Base-by-base conservation (phyloP, 2,888 invertebrate genomes). In the Achlya flavicornis region DNA sequence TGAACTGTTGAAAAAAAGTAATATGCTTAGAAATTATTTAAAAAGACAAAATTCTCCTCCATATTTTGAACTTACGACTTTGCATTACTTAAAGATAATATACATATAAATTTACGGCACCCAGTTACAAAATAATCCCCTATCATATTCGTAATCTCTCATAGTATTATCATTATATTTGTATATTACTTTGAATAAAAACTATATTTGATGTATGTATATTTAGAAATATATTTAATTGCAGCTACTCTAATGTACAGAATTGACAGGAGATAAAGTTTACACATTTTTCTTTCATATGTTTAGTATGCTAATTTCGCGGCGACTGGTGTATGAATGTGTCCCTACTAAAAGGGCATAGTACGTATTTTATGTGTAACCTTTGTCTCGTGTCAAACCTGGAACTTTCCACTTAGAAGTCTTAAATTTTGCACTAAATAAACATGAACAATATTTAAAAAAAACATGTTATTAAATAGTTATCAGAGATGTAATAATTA, bases 111-210 rank as follows among this genome's bases (percentile, higher is more conserved):
- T 14, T 43, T 43, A 14, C n/a, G 5, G 46, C 7, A 46, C n/a
- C 4, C 1, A 53, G 8, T 16, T 16, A 19, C 8, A 53, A 53
- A 53, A 53, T 16, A 10, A 53, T 53, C 1, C 10, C 10, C 53
- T 53, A n/a, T 16, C 16, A 48, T 53, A 19, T 4, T 48, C 19
- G 4, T n/a, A 19, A 53, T 53, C 19, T 53, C 53, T n/a, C 19
- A 16, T 53, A 19, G 8, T 48, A 53, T 46, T 46, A 46, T 16
- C 4, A n/a, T 48, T 48, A 48, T 48, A 53, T 6, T 53, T 53
- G 53, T 53, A 53, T 53, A 53, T 53, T 53, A 53, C 53, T 53
- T 53, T 19, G 53, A 19, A 53, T 53, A 53, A 19, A 53, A 19
- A 16, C 48, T 48, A 53, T 10, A 53, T 19, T 10, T 19, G 3